Evolutionary conservation across 2,797 vertebrate species (phyloP), one percentile per base, ranked within the genome.

Genomic region (Pagetopsis macropterus): DNA sequence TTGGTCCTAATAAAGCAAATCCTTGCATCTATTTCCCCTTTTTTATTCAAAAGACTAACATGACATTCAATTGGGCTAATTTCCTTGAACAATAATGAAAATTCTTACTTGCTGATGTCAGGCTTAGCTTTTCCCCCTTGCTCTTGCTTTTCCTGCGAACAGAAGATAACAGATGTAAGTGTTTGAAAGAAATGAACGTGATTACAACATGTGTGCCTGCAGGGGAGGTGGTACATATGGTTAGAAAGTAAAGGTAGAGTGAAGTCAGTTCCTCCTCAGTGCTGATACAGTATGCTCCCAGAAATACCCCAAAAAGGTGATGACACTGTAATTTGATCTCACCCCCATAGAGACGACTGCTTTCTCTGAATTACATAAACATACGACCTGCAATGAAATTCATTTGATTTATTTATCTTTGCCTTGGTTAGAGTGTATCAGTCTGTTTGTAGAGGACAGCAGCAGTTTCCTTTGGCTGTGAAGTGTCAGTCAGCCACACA

Each of bases 91-190:
- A 41, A 13, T 6, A 40, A 17, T 7, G 3, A 58, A 2, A 1
- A 4, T 51, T 48, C 84, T 88, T 87, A 92, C 83, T 37, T 78
- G 77, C 49, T 49, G 81, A 62, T 45, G 64, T 60, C 83, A 92
- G 56, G 75, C 27, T 69, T 41, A 90, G 0, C 12, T 66, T 41
- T 9, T 52, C 46, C 12, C 64, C 1, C 0, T 61, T 0, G 0
- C 0, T 0, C 27, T 61, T 81, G 9, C 13, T 41, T 70, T 90
- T 86, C 63, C 90, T 93, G 81, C 0, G 8, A 59, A 80, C 11
- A 83, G 11, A 68, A 64, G 27, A 86, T 40, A 51, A 12, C 0
- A 0, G 4, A 63, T 45, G 14, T 81, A 44, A 87, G 61, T 48
- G 2, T 45, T 48, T 46, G 11, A 64, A 15, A 37, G 8, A 37